Base-by-base conservation (phyloP, 2,113 vertebrate genomes). In the Leiothrix lutea region DNA sequence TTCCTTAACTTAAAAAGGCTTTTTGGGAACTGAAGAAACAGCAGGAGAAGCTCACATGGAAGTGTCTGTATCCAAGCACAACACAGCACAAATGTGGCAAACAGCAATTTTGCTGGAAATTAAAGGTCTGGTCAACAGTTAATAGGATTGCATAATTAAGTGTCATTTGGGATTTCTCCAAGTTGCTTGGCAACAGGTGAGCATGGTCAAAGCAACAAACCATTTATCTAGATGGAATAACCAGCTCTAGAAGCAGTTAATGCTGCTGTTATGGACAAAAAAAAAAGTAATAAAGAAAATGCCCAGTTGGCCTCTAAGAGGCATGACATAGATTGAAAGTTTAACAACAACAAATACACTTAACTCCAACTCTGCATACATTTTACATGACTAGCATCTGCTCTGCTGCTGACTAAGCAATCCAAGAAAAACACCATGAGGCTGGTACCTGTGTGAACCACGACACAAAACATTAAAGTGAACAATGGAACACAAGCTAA, bases 151-250 rank as follows among this genome's bases (percentile, higher is more conserved):
- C 5, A 0, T 77, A 94, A 93, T 88, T 71, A 95, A 74, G 47
- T 31, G 62, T 69, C 73, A 94, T 73, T 93, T 88, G 70, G 67
- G 71, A 94, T 90, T 69, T 94, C 78, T 88, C 72, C 56, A 94
- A 70, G 90, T 83, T 90, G 81, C 90, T 80, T 80, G 74, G 95
- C 84, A 95, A 94, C 80, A 94, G 78, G 87, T 91, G 54, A 91
- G 29, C 70, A 81, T 8, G 25, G 66, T 90, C 67, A 82, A 85
- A 91, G 60, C 56, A 38, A 90, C 42, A 61, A 87, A 80, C 8
- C 22, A 74, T 74, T 62, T 77, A 61, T n/a, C 45, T 44, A 22
- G 17, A 50, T 36, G 35, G n/a, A 85, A 23, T 14, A 75, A 48
- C 47, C 38, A 72, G 36, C 40, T 57, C 71, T 50, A 69, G 40